Conservation (phyloP, 2,797 vertebrate genomes). For the Phalanger gymnotis region DNA sequence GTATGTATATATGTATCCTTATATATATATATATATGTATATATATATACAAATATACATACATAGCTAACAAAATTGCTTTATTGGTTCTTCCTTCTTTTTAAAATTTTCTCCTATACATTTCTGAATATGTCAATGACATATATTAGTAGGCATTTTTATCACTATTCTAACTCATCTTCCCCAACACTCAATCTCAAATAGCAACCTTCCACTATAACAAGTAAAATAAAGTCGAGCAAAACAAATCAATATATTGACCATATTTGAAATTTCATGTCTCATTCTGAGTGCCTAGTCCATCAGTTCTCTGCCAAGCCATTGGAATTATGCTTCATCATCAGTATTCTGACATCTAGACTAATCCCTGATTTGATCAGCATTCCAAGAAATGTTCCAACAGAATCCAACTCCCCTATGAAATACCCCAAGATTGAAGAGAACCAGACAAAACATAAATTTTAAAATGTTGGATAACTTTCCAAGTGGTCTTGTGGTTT, state of each 20-base stretch:
- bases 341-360: background rate
- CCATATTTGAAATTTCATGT: background rate
- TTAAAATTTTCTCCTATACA: background rate
- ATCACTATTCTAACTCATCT: background rate
- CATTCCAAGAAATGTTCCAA: background rate
- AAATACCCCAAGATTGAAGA: background rate
- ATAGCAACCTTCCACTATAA: background rate
- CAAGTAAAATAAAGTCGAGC: background rate
- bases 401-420: background rate
- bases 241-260: background rate
- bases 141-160: background rate
- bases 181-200: background rate
- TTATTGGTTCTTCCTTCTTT: background rate
- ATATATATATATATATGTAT: too few species aligned
- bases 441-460: background rate
- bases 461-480: background rate
- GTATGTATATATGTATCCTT: too few species aligned
- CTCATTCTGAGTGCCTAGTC: background rate
- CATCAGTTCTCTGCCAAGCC: background rate
- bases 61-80: background rate
- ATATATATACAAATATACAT: background rate
- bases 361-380: background rate
- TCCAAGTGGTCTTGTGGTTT: background rate
- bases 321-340: background rate
- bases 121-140: background rate